Evolutionary conservation across 1,140 invertebrate species (phyloP), one percentile per base, ranked within the genome.

Genomic region (Lycorma delicatula): DNA sequence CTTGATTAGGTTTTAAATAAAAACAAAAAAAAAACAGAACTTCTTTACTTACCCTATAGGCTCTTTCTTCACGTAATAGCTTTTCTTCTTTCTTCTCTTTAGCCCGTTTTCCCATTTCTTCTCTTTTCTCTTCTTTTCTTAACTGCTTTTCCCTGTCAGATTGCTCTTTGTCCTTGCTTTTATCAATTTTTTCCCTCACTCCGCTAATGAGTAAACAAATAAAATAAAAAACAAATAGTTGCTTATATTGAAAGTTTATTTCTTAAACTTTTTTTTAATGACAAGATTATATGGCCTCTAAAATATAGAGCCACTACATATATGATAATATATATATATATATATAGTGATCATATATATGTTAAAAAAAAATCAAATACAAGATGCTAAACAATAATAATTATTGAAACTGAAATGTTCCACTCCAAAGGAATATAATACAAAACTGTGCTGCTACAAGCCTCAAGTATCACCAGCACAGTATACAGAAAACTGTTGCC

Each of bases 71-170:
- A 28, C 22, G 13, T 12, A 27, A 1, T n/a, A 16, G 16, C 28
- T 36, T 57, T 9, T 57, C 55, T 28, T 57, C 55, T 28, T 27
- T 57, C 47, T 57, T 50, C 18, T 57, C 41, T 49, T 26, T 47
- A 12, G 13, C 47, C 68, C 72, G 47, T 72, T 75, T 63, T 61
- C 63, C 13, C 52, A 57, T 44, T 75, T 76, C 20, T 75, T 75
- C 34, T 75, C 72, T 62, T 78, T 77, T 47, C 72, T 70, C 59
- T 77, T 77, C 13, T 74, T 73, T 63, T 77, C 75, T 66, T 73
- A 73, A n/a, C 59, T 60, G 55, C 74, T 71, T 65, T 77, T 78
- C 36, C 79, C 76, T 64, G 71, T 75, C 61, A 1, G 64, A 49
- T 31, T 77, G 74, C 47, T 53, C 54, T 54, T 72, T 68, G 51